Percentiles rank a stretch among this genome's conserved stretches.
These are phyloP conservation scores for Archaeoteleia sp. DNA, from an alignment of 2,888 invertebrate species.

Conservation along the genomic window DNA sequence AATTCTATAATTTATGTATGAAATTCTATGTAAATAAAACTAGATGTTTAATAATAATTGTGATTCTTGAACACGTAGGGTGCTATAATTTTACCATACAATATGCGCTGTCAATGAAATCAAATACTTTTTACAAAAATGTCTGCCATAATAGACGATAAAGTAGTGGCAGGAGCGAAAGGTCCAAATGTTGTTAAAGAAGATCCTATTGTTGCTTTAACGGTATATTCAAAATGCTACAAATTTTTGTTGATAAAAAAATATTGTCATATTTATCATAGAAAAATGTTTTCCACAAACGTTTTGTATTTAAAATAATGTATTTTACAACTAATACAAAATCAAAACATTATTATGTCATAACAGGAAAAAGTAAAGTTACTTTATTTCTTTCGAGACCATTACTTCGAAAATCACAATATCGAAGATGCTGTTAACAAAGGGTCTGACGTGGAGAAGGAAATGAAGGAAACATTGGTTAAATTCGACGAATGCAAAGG, in stretches of 20 bases:
- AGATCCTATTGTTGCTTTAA: slow-evolving; percentile 71
- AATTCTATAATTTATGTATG: too few relatives aligned
- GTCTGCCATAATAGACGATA: slow-evolving; percentile 72
- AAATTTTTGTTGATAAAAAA: too few relatives aligned
- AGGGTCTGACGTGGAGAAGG: slow-evolving; percentile 79
- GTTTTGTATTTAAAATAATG: slow-evolving; percentile 2
- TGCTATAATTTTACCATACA: too few relatives aligned
- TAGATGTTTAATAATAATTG: too few relatives aligned
- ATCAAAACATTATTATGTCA: slow-evolving; percentile 43
- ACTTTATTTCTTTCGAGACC: slow-evolving; percentile 83
- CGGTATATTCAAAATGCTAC: too few relatives aligned
- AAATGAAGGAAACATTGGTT: slow-evolving; percentile 79
- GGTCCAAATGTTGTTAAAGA: slow-evolving; percentile 68
- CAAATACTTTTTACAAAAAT: too few relatives aligned
- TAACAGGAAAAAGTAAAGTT: slow-evolving; percentile 81
- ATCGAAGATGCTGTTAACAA: slow-evolving; percentile 83
- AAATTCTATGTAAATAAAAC: too few relatives aligned
- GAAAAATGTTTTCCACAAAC: slow-evolving; percentile 15
- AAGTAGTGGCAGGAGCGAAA: slow-evolving; percentile 72
- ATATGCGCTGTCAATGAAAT: too few relatives aligned
- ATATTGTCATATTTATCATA: too few relatives aligned
- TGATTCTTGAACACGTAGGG: too few relatives aligned
- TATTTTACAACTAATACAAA: not conserved
- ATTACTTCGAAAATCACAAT: slow-evolving; percentile 85
- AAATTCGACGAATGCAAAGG: slow-evolving; percentile 82